A percentile compares a stretch with the other conserved stretches of the same genome.
Evolutionary conservation across 2,797 vertebrate species (phyloP).

Genomic region (Xenops minutus): DNA sequence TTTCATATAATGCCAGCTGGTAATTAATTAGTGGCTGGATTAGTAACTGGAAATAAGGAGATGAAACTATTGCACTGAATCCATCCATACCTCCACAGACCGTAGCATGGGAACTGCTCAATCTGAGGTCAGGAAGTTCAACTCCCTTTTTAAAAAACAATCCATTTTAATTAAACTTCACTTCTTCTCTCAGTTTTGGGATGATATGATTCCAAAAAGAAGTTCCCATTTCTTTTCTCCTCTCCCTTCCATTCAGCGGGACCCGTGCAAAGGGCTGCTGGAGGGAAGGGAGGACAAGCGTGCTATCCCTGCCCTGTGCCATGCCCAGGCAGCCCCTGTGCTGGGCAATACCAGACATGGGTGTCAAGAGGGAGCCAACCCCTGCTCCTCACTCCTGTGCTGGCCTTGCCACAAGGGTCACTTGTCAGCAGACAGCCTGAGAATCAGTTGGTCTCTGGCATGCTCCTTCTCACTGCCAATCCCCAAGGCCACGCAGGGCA

Average conservation of each 20-base stretch:
- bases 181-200: constrained; percentile 55
- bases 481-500: accelerated
- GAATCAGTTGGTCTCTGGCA: accelerated
- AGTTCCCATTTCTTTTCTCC: constrained; percentile 16
- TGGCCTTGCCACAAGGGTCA: neutral
- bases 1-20: neutral
- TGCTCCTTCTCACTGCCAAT: neutral
- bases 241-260: neutral
- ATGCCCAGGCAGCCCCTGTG: neutral
- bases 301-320: accelerated
- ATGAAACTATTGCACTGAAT: neutral
- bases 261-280: accelerated
- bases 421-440: neutral
- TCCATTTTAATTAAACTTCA: neutral
- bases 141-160: neutral
- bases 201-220: neutral
- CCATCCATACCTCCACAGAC: neutral
- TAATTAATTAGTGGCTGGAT: neutral
- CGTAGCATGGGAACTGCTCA: neutral
- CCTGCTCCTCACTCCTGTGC: neutral
- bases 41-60: neutral
- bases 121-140: neutral
- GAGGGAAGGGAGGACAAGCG: accelerated
- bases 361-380: accelerated
- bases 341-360: accelerated